phyloP scores from a whole-genome alignment of 2,797 vertebrate genomes.

The Emydoidea blandingii region DNA sequence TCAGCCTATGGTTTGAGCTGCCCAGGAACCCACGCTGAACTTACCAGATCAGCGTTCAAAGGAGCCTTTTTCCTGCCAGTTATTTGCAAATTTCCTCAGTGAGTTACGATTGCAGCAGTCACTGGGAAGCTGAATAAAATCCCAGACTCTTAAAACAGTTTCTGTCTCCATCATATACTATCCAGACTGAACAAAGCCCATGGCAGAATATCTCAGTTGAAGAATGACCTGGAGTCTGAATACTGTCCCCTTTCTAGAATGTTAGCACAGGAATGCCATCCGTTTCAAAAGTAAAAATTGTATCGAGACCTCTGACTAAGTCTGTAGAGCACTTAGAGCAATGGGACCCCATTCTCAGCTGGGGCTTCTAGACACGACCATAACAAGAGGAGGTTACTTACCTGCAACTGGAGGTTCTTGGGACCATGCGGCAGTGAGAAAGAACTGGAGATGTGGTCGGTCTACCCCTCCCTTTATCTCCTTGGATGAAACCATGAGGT shows the following conservation, averaged over 20 bases:
- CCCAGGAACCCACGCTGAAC: not conserved
- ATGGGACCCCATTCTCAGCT: not conserved
- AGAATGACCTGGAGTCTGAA: not conserved
- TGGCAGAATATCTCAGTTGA: not conserved
- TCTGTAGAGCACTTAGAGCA: not conserved
- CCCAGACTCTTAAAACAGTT: not conserved
- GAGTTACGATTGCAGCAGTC: not conserved
- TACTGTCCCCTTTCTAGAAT: not conserved
- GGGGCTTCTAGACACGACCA: not conserved
- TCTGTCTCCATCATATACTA: rapidly evolving
- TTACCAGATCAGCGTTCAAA: rapidly evolving
- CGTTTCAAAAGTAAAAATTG: not conserved
- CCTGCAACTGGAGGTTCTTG: too few relatives aligned
- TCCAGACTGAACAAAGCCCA: not conserved
- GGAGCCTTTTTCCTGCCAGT: not conserved
- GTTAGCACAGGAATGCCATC: not conserved
- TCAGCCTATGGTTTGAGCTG: not conserved
- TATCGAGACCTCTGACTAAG: not conserved
- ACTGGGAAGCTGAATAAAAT: not conserved
- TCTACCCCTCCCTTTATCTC: too few relatives aligned
- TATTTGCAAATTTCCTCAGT: not conserved
- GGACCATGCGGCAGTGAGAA: too few relatives aligned
- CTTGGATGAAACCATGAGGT: too few relatives aligned
- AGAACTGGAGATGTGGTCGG: too few relatives aligned
- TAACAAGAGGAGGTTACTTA: too few relatives aligned